phyloP scores from a whole-genome alignment of 2,797 vertebrate species.

The Cynopterus sphinx region DNA sequence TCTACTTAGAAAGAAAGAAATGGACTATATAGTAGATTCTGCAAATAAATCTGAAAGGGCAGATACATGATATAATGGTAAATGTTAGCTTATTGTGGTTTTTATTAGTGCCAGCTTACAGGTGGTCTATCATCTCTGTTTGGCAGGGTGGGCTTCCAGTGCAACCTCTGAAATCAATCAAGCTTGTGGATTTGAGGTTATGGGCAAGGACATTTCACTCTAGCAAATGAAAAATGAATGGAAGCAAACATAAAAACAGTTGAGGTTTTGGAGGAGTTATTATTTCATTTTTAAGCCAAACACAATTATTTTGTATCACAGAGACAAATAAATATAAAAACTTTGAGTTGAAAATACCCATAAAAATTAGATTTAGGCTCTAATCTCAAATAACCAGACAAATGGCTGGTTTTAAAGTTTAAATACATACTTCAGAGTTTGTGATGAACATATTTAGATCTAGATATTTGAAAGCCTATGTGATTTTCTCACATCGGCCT shows the following conservation, averaged over 20 bases:
- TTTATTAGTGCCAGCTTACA: background rate
- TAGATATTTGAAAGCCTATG: conserved; percentile 46
- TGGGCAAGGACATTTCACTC: conserved; percentile 26
- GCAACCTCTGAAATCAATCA: background rate
- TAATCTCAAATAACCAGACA: conserved; percentile 55
- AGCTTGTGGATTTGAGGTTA: background rate
- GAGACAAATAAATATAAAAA: conserved; percentile 17
- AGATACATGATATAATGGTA: background rate
- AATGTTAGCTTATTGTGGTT: background rate
- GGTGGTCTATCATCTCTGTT: background rate
- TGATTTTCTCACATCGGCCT: background rate
- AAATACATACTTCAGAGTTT: background rate
- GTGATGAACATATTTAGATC: conserved; percentile 1
- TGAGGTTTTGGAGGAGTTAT: background rate
- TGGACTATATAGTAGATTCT: background rate
- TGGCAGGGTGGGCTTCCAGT: background rate
- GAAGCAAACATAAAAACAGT: background rate
- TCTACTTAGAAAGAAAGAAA: background rate
- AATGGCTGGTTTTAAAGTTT: conserved; percentile 28
- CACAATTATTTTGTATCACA: conserved; percentile 18
- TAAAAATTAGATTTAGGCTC: conserved; percentile 12
- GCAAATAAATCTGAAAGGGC: background rate
- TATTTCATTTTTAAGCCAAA: conserved; percentile 51
- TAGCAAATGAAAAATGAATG: conserved; percentile 19
- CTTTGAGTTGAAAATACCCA: conserved; percentile 33